phyloP scores from a whole-genome alignment of 2,888 invertebrate genomes.

The Drosophila ezoana region DNA sequence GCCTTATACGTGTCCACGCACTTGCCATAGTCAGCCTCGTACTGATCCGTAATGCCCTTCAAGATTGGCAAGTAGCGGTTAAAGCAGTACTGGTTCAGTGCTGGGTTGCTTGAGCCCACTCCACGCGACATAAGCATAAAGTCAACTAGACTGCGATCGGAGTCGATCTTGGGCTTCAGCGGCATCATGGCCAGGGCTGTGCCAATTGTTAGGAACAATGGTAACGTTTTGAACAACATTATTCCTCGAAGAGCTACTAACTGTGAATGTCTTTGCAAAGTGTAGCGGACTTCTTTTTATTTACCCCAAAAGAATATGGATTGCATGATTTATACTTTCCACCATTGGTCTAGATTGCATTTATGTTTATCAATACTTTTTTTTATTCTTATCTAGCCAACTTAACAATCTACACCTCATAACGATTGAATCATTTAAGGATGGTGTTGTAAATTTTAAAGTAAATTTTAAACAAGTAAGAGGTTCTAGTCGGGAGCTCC shows the following conservation, averaged over 20 bases:
- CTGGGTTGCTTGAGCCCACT: not conserved
- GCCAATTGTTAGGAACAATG: conserved; percentile 34
- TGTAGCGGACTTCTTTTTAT: conserved; percentile 19
- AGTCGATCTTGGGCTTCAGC: not conserved
- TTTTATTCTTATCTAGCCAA: conserved; percentile 4
- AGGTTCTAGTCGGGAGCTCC: too few species aligned
- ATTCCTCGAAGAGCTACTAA: conserved; percentile 20
- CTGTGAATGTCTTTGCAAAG: conserved; percentile 12
- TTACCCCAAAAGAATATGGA: not conserved
- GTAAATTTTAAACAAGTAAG: not conserved
- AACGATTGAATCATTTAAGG: not conserved
- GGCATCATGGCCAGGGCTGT: conserved; percentile 27
- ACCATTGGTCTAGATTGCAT: not conserved
- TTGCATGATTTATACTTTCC: not conserved
- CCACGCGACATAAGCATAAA: conserved; percentile 29
- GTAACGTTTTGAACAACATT: conserved; percentile 45
- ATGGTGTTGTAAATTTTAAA: not conserved
- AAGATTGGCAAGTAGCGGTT: conserved; percentile 38
- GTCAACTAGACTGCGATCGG: conserved; percentile 31
- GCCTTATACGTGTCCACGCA: conserved; percentile 16
- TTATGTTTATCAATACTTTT: conserved; percentile 9
- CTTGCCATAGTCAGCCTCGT: conserved; percentile 8
- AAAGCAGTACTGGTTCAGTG: conserved; percentile 39
- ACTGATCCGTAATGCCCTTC: conserved; percentile 22
- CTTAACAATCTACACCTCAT: not conserved